Evolutionary conservation across 2,888 invertebrate genomes (phyloP).

Genomic region (Agrotis clavis): DNA sequence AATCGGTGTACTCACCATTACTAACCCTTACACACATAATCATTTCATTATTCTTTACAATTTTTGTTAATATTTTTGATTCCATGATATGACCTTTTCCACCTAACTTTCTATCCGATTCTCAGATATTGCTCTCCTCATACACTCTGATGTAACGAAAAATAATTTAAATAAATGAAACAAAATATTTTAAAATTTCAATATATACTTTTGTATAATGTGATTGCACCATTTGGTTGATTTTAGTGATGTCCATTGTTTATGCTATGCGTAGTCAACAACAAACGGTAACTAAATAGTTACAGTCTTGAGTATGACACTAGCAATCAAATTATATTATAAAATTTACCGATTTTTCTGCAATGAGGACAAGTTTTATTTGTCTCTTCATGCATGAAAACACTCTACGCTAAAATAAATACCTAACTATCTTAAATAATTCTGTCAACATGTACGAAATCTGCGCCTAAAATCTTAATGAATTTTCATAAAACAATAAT

Average conservation of each 20-base stretch:
- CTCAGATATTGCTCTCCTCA: conserved; percentile 85
- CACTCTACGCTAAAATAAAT: conserved; percentile 91
- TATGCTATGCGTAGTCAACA: conserved; percentile 73
- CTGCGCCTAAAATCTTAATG: conserved; percentile 89
- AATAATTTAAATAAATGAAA: conserved; percentile 70
- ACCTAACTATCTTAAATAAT: conserved; percentile 91
- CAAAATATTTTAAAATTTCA: conserved; percentile 53
- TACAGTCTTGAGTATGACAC: conserved; percentile 83
- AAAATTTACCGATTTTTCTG: conserved; percentile 76
- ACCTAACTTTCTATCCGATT: conserved; percentile 81
- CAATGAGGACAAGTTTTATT: conserved; percentile 80
- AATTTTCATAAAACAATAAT: conserved; percentile 90
- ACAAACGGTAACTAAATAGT: conserved; percentile 69
- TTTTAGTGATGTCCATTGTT: conserved; percentile 73
- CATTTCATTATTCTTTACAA: conserved; percentile 82
- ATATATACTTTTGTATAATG: conserved; percentile 76
- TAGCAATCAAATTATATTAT: conserved; percentile 77
- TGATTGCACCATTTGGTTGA: conserved; percentile 83
- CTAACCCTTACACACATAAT: conserved; percentile 84
- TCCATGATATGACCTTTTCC: conserved; percentile 89
- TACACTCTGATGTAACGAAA: conserved; percentile 72
- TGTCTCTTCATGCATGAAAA: conserved; percentile 84
- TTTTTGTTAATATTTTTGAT: conserved; percentile 84
- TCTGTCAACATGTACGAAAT: conserved; percentile 89
- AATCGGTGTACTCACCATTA: conserved; percentile 83